These are phyloP conservation scores for Akabosia matsudoensis DNA, from an alignment of 1,140 invertebrate genomes.

Conservation along the genomic window DNA sequence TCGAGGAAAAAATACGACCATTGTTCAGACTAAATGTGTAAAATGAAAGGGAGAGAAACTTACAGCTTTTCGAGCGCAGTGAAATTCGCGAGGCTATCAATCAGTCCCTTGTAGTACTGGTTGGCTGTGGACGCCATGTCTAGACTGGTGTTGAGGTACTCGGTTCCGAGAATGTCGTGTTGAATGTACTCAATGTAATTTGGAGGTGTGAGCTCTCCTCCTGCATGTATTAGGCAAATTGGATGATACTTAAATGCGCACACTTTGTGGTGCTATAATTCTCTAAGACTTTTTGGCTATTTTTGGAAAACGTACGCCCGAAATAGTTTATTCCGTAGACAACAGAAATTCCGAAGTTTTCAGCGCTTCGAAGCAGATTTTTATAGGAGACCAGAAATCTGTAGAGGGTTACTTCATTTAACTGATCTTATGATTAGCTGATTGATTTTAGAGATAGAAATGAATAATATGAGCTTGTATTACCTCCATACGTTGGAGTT, in stretches of 20 bases:
- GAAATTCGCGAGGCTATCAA: slow-evolving; percentile 56
- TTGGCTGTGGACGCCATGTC: slow-evolving; percentile 71
- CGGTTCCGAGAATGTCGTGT: slow-evolving; percentile 67
- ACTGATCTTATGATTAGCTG: too few relatives aligned
- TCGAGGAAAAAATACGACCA: neutral
- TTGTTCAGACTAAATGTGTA: too few relatives aligned
- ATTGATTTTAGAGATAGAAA: too few relatives aligned
- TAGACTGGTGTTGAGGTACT: slow-evolving; percentile 73
- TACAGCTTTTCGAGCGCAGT: slow-evolving; percentile 58
- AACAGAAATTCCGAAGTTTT: slow-evolving; percentile 74
- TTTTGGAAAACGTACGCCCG: too few relatives aligned
- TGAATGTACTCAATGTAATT: slow-evolving; percentile 69
- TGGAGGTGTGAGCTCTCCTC: slow-evolving; percentile 62
- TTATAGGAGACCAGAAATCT: slow-evolving; percentile 78
- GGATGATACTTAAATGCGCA: too few relatives aligned
- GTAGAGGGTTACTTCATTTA: neutral
- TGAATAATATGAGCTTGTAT: too few relatives aligned
- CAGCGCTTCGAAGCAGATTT: slow-evolving; percentile 74
- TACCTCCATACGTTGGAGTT: slow-evolving; percentile 79
- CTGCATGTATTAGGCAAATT: too few relatives aligned
- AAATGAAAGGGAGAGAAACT: slow-evolving; percentile 6
- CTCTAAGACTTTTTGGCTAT: too few relatives aligned
- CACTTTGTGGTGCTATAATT: too few relatives aligned
- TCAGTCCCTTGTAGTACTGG: slow-evolving; percentile 59
- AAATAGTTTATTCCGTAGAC: slow-evolving; percentile 79